Evolutionary conservation across 2,113 vertebrate genomes (phyloP).

Genomic region (Urocitellus parryii): DNA sequence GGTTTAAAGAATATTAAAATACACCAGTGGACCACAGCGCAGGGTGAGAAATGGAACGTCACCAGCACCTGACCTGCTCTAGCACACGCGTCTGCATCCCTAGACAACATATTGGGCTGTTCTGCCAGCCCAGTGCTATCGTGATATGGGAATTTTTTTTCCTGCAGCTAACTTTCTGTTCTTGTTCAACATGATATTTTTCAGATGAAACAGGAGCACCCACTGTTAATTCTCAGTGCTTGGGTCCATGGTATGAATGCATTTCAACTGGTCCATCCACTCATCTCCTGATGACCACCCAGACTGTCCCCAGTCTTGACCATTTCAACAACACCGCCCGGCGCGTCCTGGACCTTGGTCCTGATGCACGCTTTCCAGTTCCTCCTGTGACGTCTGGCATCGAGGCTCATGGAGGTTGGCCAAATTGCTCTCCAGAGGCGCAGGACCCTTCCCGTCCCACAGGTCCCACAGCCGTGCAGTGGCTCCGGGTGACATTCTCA

Average conservation of each 20-base stretch:
- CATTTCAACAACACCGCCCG: not conserved
- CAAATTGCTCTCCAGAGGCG: not conserved
- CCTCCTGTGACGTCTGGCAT: too few relatives aligned
- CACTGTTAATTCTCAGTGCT: not conserved
- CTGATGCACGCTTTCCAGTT: too few relatives aligned
- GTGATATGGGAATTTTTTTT: not conserved
- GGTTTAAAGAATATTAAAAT: not conserved
- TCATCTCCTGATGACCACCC: not conserved
- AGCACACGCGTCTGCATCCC: not conserved
- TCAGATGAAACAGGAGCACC: not conserved
- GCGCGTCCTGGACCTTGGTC: not conserved
- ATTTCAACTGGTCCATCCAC: not conserved
- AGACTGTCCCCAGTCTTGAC: not conserved
- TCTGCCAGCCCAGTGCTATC: not conserved
- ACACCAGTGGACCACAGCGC: not conserved
- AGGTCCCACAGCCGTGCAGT: not conserved
- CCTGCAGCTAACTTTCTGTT: not conserved
- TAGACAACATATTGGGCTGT: too few relatives aligned
- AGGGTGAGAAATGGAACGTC: not conserved
- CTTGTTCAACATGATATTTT: not conserved
- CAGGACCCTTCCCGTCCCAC: not conserved
- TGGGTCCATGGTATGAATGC: not conserved
- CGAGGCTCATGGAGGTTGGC: not conserved
- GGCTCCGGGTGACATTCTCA: fast-evolving
- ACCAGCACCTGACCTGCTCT: not conserved